Base-by-base conservation (phyloP, 1,140 invertebrate genomes). In the Dufourea novaeangliae region DNA sequence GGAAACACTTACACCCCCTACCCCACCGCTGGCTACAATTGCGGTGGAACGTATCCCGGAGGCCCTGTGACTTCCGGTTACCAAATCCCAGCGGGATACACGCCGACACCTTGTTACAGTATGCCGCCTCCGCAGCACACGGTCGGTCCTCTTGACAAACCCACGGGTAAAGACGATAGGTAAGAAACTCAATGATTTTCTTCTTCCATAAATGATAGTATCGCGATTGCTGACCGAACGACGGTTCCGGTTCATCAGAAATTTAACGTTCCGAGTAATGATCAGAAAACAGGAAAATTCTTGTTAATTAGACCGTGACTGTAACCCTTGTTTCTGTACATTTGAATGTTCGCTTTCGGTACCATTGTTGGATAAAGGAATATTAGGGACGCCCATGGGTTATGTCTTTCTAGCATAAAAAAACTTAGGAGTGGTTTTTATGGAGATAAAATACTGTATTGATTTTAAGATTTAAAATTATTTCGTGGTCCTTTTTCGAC, bases 51-150 rank as follows among this genome's bases (percentile, higher is more conserved):
- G 90, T 94, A 95, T 92, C 91, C 95, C 71, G 91, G 90, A 63
- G 92, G 95, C 83, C 94, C 95, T 59, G 94, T 94, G 25, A 95
- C 95, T 68, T 94, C 94, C 34, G 93, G 94, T 63, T 95, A 95
- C 73, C 92, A 93, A 82, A 93, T 93, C 67, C 95, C 95, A 50
- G 94, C 95, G 52, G 95, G 95, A 32, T 97, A 97, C 90, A 94
- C 94, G 17, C 95, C 95, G 41, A 93, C 94, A 59, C 95, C 95
- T 37, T 97, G 96, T 90, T 97, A 97, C 92, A 95, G 95, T 67
- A 97, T 97, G 96, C 96, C 96, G 79, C 96, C 96, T 29, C 96
- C 96, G 27, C 94, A 94, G 78, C 93, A 94, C 82, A 93, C 93
- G 17, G 94, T 96, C 83, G 95, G 95, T 76, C 95, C 95, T 46